Evolutionary conservation across 2,888 invertebrate genomes (phyloP).

Genomic region (Eupeodes latifasciatus): DNA sequence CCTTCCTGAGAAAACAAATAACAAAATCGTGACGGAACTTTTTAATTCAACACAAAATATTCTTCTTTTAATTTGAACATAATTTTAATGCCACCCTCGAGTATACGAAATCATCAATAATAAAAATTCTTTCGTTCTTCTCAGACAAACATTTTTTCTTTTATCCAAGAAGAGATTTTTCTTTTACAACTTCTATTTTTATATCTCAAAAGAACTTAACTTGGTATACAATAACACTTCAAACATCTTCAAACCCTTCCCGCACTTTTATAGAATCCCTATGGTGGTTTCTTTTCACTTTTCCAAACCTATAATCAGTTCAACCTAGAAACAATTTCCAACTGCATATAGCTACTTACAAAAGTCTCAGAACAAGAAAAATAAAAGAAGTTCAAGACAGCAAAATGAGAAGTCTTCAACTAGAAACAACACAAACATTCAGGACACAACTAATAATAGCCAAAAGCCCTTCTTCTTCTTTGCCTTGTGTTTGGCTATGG

Average conservation of each 20-base stretch:
- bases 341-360: background rate
- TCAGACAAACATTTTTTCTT: constrained; percentile 28
- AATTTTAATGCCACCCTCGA: constrained; percentile 42
- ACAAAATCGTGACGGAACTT: constrained; percentile 21
- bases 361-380: constrained; percentile 10
- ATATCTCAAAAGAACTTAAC: constrained; percentile 30
- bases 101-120: constrained; percentile 39
- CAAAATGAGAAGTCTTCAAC: constrained; percentile 58
- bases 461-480: constrained; percentile 61
- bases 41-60: constrained; percentile 16
- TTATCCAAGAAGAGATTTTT: constrained; percentile 31
- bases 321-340: constrained; percentile 60
- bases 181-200: constrained; percentile 12
- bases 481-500: background rate
- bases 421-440: constrained; percentile 69
- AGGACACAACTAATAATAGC: constrained; percentile 77
- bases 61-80: constrained; percentile 23
- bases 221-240: constrained; percentile 3
- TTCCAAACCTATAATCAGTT: constrained; percentile 73
- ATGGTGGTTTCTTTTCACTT: constrained; percentile 65
- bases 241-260: constrained; percentile 40
- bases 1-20: background rate
- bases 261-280: background rate
- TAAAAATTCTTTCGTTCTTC: background rate
- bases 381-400: constrained; percentile 21